Evolutionary conservation across 64 coral and sea anemone species (phyloP).

Genomic region (Platygyra sinensis): DNA sequence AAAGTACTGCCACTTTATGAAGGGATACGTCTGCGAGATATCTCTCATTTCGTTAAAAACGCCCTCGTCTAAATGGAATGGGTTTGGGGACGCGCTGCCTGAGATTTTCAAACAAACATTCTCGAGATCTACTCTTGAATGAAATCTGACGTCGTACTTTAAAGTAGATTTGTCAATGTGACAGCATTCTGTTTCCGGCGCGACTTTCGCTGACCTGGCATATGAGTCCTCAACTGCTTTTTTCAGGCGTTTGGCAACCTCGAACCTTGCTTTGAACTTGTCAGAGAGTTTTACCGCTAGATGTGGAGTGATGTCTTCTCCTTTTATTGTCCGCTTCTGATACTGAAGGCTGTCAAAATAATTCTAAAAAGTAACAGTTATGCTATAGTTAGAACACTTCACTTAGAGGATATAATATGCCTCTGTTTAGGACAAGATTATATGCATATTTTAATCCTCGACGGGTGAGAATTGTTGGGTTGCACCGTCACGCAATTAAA

Average conservation of each 20-base stretch:
- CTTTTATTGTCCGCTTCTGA: background rate
- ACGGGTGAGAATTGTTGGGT: no score
- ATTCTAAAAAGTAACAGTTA: background rate
- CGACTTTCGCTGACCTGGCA: background rate
- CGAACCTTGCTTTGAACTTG: constrained; percentile 41
- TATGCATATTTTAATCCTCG: no score
- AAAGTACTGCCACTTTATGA: constrained; percentile 66
- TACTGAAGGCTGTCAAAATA: constrained; percentile 32
- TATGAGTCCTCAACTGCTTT: constrained; percentile 44
- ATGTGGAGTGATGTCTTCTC: background rate
- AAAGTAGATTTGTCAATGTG: constrained; percentile 10
- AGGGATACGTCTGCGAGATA: constrained; percentile 2
- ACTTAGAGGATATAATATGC: no score
- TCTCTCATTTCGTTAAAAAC: constrained; percentile 40
- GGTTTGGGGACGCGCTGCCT: background rate
- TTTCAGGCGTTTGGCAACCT: constrained; percentile 11
- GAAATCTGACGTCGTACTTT: constrained; percentile 47
- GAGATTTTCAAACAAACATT: constrained; percentile 28
- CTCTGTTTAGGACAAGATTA: no score
- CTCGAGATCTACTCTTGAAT: background rate
- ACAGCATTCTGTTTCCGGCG: constrained; percentile 48
- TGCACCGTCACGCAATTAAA: no score
- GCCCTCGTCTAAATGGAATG: background rate
- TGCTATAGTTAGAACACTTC: no score
- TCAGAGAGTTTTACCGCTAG: background rate